phyloP scores from a whole-genome alignment of 2,797 vertebrate species.

The Hozukius guyotensis region DNA sequence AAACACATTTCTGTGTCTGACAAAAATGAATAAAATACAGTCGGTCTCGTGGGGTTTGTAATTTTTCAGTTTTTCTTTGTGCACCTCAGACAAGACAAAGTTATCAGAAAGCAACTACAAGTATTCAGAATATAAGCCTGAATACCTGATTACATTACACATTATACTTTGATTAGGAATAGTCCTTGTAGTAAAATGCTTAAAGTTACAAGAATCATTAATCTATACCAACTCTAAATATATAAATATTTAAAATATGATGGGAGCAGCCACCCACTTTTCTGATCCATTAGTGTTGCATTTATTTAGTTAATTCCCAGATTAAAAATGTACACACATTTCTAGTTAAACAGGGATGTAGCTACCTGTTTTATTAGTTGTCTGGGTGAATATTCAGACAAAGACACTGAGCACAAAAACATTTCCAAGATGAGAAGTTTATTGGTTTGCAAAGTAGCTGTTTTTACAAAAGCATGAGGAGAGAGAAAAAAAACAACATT shows the following conservation, averaged over 20 bases:
- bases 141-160: no score
- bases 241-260: not conserved
- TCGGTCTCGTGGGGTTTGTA: no score
- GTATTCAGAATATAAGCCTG: no score
- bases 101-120: no score
- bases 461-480: slow-evolving; percentile 69
- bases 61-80: no score
- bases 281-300: not conserved
- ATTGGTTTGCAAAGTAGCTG: slow-evolving; percentile 63
- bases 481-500: not conserved
- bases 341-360: not conserved
- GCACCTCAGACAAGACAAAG: no score
- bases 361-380: not conserved
- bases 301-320: not conserved
- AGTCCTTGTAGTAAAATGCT: not conserved
- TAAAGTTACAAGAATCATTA: not conserved
- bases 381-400: not conserved
- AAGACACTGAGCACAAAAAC: not conserved
- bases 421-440: slow-evolving; percentile 66
- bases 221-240: not conserved
- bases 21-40: no score
- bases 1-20: no score
- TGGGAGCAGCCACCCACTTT: no score
- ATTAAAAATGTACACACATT: not conserved
- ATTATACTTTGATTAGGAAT: not conserved